phyloP scores from a whole-genome alignment of 2,888 invertebrate genomes.

The Melieria crassipennis region DNA sequence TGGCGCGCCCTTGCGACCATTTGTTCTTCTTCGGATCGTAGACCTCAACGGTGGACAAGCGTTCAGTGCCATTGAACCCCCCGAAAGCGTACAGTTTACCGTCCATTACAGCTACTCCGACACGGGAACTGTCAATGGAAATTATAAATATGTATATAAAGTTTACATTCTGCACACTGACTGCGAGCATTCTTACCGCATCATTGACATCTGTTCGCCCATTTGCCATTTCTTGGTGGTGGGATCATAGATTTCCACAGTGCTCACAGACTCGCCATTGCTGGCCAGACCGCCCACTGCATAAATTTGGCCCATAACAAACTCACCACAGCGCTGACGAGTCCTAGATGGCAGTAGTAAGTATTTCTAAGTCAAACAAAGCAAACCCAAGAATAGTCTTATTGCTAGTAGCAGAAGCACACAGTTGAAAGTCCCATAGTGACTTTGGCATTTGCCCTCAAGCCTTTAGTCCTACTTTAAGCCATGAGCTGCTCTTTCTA shows the following conservation, averaged over 20 bases:
- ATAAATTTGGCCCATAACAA: conserved; percentile 82
- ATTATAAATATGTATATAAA: neutral
- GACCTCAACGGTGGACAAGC: conserved; percentile 85
- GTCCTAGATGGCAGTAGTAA: conserved; percentile 66
- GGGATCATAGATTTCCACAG: conserved; percentile 87
- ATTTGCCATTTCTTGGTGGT: conserved; percentile 75
- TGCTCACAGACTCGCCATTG: conserved; percentile 83
- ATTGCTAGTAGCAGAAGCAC: no score
- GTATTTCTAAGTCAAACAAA: neutral
- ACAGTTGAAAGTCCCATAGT: no score
- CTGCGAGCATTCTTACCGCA: conserved; percentile 60
- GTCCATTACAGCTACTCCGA: conserved; percentile 85
- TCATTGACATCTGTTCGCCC: conserved; percentile 85
- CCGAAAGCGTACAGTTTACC: conserved; percentile 83
- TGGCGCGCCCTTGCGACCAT: conserved; percentile 82
- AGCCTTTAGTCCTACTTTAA: no score
- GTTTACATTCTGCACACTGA: neutral
- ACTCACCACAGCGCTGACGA: conserved; percentile 78
- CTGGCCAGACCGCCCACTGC: conserved; percentile 88
- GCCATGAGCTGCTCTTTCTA: neutral
- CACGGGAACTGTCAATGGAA: conserved; percentile 71
- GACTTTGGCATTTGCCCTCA: no score
- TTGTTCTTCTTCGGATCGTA: conserved; percentile 78
- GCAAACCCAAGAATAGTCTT: neutral
- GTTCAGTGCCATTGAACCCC: conserved; percentile 85